Base-by-base conservation (phyloP, 2,113 vertebrate genomes). In the Equus przewalskii region DNA sequence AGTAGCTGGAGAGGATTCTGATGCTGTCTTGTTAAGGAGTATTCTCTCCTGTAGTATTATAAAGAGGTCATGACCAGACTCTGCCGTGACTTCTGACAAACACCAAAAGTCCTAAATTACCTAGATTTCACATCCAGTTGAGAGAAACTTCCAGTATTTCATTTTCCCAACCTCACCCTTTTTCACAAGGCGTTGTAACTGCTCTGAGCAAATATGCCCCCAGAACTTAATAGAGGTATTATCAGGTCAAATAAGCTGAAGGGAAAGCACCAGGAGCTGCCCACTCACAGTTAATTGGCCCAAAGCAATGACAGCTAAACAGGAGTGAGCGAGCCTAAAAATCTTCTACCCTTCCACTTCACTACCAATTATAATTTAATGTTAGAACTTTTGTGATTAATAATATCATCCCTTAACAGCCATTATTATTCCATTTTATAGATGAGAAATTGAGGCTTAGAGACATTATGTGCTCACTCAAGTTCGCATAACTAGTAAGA, bases 391-490 rank as follows among this genome's bases (percentile, higher is more conserved):
- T 41, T 72, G 21, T 56, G n/a, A 93, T 62, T 69, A 92, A 24
- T 69, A 83, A 65, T 46, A 91, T 36, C 62, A 82, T 54, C 58
- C 16, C 24, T 80, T 54, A 65, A 58, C 56, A 82, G 18, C 5
- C 21, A 91, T 91, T 84, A 72, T 81, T 79, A 88, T 33, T 81
- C 36, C 54, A 83, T 69, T 62, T 90, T 83, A 84, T 64, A 94
- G 49, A 79, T 73, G 49, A 96, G 28, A 90, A 78, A 92, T 58
- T 76, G 65, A 96, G 70, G 64, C n/a, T 76, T 73, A 94, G 41
- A 46, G 33, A 95, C 24, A 95, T 49, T 49, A 86, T 76, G n/a
- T 65, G 67, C 28, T 79, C 33, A 83, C 13, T 79, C 33, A 80
- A 84, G 26, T 67, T 72, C 75, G 83, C 12, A 41, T 46, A 82